Evolutionary conservation across 2,888 invertebrate species (phyloP), one percentile per base, ranked within the genome.

Genomic region (Amiota minor): DNA sequence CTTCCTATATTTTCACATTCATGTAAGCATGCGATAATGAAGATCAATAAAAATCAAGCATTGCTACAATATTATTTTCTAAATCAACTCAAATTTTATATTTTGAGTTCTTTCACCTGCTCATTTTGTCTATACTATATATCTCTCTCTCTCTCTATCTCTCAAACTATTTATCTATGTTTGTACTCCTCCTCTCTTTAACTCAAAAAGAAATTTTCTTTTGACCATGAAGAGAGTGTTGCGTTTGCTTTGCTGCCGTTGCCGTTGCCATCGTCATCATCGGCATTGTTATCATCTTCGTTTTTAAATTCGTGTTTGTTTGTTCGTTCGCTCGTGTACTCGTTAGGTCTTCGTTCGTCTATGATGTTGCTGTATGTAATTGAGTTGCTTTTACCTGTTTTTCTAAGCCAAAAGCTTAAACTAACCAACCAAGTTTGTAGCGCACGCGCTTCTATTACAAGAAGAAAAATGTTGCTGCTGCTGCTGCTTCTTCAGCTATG

Each of bases 321-420:
- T 10, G 12, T 50, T n/a, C n/a, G 12, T n/a, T 50, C 53, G 56
- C 9, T 56, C 16, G 56, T 56, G 20, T 16, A 18, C 18, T 56
- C 53, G 53, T 10, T 56, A 11, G 56, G 16, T 18, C 16, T 56
- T 56, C 56, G 56, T 50, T 12, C 8, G 53, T 35, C 64, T 47
- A 46, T 65, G 18, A 20, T n/a, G 18, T 47, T 46, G 14, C 12
- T 47, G 56, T 11, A n/a, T 47, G 47, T 65, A 65, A 65, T 65
- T 65, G 46, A 65, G 47, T 65, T 65, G 64, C 64, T 65, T 65
- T 65, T 65, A 65, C 64, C 64, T 46, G 64, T 65, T 79, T 81
- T 65, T 65, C 64, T 65, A 65, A 65, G 64, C 16, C 56, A 56
- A 56, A 56, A 56, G 56, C 14, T 18, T 9, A 16, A 56, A 18